Evolutionary conservation across 2,113 vertebrate species (phyloP).

Genomic region (Sapayoa aenigma): DNA sequence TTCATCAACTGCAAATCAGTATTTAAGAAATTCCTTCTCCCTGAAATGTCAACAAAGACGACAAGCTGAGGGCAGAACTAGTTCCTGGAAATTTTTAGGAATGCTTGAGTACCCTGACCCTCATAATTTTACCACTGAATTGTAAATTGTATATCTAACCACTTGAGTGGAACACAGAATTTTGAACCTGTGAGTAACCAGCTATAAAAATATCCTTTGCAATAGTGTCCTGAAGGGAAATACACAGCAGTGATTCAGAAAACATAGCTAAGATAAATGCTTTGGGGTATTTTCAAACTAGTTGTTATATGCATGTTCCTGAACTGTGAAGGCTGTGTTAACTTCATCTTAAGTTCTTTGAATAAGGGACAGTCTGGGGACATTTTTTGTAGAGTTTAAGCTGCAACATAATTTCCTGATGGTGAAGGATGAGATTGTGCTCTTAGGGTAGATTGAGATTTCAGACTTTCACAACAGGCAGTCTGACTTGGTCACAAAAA

Average conservation of each 20-base stretch:
- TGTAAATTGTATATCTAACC: background rate
- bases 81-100: background rate
- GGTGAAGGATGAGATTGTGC: background rate
- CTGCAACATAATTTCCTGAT: background rate
- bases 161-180: background rate
- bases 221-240: background rate
- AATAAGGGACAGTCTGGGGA: background rate
- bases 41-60: background rate
- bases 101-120: background rate
- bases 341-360: background rate
- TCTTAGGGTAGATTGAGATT: background rate
- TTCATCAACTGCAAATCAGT: background rate
- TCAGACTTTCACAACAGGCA: background rate
- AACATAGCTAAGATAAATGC: background rate
- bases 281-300: conserved; percentile 8
- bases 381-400: conserved; percentile 3
- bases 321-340: background rate
- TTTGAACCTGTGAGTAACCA: background rate
- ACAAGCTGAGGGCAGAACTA: background rate
- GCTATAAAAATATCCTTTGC: background rate
- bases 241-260: background rate
- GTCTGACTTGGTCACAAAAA: background rate
- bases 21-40: background rate
- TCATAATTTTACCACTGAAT: background rate
- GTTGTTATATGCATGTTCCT: background rate